Evolutionary conservation across 1,140 invertebrate genomes (phyloP).

Genomic region (Polyergus mexicanus): DNA sequence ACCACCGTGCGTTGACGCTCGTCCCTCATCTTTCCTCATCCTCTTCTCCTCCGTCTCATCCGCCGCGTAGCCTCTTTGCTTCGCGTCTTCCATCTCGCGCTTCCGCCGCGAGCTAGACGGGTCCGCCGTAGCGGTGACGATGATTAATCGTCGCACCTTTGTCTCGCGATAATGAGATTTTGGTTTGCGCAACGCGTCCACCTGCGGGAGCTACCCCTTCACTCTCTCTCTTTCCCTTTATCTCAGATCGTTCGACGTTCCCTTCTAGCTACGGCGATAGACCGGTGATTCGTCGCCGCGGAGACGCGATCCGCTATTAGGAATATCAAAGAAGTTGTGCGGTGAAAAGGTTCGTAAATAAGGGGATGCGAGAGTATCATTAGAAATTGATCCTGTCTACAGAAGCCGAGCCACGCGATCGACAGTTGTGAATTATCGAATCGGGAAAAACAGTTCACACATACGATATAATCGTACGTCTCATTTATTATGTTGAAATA

Average conservation of each 20-base stretch:
- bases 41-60: conserved; percentile 32
- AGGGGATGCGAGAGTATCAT: conserved; percentile 43
- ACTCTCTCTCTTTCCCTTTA: conserved; percentile 25
- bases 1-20: conserved; percentile 68
- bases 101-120: conserved; percentile 73
- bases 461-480: conserved; percentile 7
- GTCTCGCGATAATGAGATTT: conserved; percentile 83
- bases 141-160: conserved; percentile 81
- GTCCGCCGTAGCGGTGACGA: conserved; percentile 74
- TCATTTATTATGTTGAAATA: conserved; percentile 44
- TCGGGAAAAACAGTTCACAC: conserved; percentile 25
- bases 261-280: not conserved
- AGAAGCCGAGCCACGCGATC: not conserved
- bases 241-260: conserved; percentile 45
- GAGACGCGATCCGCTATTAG: conserved; percentile 48
- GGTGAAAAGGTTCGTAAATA: conserved; percentile 21
- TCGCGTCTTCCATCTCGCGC: conserved; percentile 65
- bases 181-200: conserved; percentile 75
- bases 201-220: conserved; percentile 61
- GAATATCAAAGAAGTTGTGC: conserved; percentile 44
- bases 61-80: conserved; percentile 24
- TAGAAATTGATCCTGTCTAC: conserved; percentile 21
- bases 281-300: conserved; percentile 3
- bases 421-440: conserved; percentile 12
- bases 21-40: conserved; percentile 52